Percentiles rank a stretch among this genome's conserved stretches.
These are phyloP conservation scores for Crotalus viridis DNA, from an alignment of 2,113 vertebrate species.

Conservation along the genomic window DNA sequence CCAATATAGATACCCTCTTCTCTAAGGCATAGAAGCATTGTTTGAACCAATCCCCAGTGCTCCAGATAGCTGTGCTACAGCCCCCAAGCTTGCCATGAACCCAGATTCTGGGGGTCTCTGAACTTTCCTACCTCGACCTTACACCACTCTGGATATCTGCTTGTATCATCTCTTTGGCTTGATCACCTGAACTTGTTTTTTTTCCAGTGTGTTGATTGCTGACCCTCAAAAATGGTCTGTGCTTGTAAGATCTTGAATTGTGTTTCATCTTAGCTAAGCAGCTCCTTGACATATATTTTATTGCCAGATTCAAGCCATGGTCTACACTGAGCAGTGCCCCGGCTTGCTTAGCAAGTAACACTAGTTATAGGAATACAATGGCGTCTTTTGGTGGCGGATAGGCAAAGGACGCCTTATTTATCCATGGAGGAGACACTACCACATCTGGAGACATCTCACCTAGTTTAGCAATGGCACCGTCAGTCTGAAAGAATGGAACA, in stretches of 20 bases:
- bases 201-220: not conserved
- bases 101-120: not conserved
- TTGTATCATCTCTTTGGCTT: not conserved
- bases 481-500: not conserved
- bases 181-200: not conserved
- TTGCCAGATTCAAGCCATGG: not conserved
- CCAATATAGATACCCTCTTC: not conserved
- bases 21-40: not conserved
- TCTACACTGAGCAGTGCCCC: not conserved
- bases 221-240: not conserved
- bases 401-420: fast-evolving
- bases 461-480: not conserved
- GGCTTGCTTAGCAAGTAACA: fast-evolving
- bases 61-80: not conserved
- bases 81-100: not conserved
- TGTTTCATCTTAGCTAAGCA: not conserved
- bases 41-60: not conserved
- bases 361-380: not conserved
- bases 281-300: not conserved
- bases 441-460: fast-evolving
- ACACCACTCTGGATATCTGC: not conserved
- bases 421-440: fast-evolving
- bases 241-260: not conserved
- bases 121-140: not conserved
- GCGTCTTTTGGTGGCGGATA: fast-evolving